A percentile compares a stretch with the other conserved stretches of the same genome.
Evolutionary conservation across 2,113 vertebrate species (phyloP).

Genomic region (Astur gentilis): DNA sequence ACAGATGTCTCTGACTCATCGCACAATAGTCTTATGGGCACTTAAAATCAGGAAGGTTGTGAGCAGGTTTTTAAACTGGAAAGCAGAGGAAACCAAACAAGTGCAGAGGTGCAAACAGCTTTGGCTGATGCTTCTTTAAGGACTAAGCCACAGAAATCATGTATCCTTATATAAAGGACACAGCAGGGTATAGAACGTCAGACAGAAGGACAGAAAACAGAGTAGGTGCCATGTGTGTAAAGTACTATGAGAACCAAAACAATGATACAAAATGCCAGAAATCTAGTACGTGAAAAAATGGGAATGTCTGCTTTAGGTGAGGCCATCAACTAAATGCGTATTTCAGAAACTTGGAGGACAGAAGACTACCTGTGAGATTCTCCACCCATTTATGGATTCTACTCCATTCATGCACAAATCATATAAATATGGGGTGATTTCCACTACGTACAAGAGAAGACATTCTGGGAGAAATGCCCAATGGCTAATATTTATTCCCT

Average conservation of each 20-base stretch:
- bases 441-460: not conserved
- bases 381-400: not conserved
- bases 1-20: not conserved
- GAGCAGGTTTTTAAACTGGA: not conserved
- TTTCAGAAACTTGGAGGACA: not conserved
- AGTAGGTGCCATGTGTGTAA: not conserved
- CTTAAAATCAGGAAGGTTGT: not conserved
- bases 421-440: not conserved
- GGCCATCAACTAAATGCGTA: not conserved
- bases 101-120: not conserved
- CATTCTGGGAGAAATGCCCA: constrained; percentile 6
- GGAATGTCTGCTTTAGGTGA: not conserved
- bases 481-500: not conserved
- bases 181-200: not conserved
- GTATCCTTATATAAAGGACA: not conserved
- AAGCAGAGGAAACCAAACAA: not conserved
- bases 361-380: not conserved
- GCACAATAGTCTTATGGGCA: not conserved
- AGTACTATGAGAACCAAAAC: not conserved
- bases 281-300: not conserved
- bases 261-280: not conserved
- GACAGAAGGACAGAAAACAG: not conserved
- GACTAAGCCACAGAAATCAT: not conserved
- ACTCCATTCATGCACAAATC: not conserved
- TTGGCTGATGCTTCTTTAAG: not conserved